Base-by-base conservation (phyloP, 2,113 vertebrate genomes). In the Corythoichthys intestinalis region DNA sequence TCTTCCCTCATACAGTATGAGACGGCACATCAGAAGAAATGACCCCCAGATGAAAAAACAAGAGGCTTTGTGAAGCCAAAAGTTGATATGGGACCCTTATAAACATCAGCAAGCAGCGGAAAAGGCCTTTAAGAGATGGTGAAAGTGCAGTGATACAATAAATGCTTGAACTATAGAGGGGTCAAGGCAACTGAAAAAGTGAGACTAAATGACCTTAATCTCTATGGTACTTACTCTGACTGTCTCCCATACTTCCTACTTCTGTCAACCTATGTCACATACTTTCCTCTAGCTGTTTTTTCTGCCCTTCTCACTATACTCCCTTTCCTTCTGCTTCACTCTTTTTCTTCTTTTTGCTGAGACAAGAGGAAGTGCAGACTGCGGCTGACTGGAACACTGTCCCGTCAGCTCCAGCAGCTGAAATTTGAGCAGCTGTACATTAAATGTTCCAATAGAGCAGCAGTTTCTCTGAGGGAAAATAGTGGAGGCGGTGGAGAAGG, bases 361-460 rank as follows among this genome's bases (percentile, higher is more conserved):
- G 75, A 62, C 73, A 76, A 58, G 73, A 88, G 90, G 88, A 90
- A 92, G 88, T 78, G 85, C 84, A 88, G 85, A 87, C 88, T 83
- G 82, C 20, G 79, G 84, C 82, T 71, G 81, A 70, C 78, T 86
- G 85, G 87, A 89, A 85, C 76, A 83, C 64, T 70, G 65, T 61
- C 79, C 83, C 63, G 74, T 83, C 79, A 76, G 73, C 81, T 47
- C 65, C 76, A 79, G 82, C 86, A 85, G 79, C 77, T 39, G 86
- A 88, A 91, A 91, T 80, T 63, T 53, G 86, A 92, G 88, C 84
- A 79, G 50, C 66, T 68, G 63, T 79, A 76, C 79, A 87, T 91
- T 90, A 90, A 92, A 92, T 86, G 88, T 92, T 92, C 90, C 91
- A 90, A 85, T 84, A 85, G 85, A 88, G 86, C 82, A 91, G 90